Conservation (phyloP, 2,888 invertebrate species). For the Baccha elongata region DNA sequence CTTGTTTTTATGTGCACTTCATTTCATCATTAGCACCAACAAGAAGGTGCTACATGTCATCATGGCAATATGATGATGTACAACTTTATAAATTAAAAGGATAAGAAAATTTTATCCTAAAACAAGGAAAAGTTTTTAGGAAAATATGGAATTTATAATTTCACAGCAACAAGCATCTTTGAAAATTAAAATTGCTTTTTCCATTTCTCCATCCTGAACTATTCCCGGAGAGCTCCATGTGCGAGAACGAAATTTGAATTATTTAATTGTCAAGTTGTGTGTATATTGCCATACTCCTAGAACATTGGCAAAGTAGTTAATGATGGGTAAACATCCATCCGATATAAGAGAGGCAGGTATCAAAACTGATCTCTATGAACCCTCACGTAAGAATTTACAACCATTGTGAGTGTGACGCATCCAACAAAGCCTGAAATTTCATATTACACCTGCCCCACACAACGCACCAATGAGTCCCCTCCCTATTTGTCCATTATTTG, state of each 20-base stretch:
- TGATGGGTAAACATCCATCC: slow-evolving; percentile 45
- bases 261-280: slow-evolving; percentile 48
- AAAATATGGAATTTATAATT: slow-evolving; percentile 20
- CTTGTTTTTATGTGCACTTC: not conserved
- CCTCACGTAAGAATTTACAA: slow-evolving; percentile 25
- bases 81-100: no score
- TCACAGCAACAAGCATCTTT: slow-evolving; percentile 7
- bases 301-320: slow-evolving; percentile 39
- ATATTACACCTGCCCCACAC: slow-evolving; percentile 45
- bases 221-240: not conserved
- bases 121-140: slow-evolving; percentile 12
- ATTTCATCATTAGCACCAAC: not conserved
- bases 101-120: slow-evolving; percentile 4
- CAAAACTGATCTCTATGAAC: slow-evolving; percentile 13
- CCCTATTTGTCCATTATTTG: not conserved
- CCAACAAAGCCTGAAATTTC: slow-evolving; percentile 25
- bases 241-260: slow-evolving; percentile 33
- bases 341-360: slow-evolving; percentile 22
- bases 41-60: not conserved
- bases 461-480: not conserved
- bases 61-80: not conserved
- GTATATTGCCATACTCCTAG: not conserved
- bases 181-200: slow-evolving; percentile 5
- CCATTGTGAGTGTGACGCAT: not conserved
- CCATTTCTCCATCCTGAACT: not conserved